These are phyloP conservation scores for Antigone vipio DNA, from an alignment of 2,113 vertebrate species.

Conservation along the genomic window DNA sequence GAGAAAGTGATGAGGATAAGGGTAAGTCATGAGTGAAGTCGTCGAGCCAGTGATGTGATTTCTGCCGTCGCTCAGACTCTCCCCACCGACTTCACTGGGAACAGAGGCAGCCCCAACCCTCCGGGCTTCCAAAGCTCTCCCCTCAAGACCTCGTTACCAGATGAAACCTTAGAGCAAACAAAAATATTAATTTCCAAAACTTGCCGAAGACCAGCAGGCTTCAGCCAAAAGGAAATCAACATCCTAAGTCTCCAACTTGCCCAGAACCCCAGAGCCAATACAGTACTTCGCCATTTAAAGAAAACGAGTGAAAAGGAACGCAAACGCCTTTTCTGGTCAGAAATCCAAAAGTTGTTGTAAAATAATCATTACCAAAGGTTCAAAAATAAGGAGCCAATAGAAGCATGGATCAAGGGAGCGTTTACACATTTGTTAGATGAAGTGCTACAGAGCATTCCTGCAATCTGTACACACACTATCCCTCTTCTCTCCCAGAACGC, in stretches of 20 bases:
- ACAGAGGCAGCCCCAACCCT: background rate
- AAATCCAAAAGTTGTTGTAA: background rate
- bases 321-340: background rate
- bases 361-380: background rate
- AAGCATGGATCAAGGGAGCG: background rate
- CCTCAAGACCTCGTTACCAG: background rate
- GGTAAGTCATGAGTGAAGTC: background rate
- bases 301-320: background rate
- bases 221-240: background rate
- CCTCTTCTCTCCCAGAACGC: background rate
- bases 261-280: background rate
- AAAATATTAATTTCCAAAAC: background rate
- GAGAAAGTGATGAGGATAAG: background rate
- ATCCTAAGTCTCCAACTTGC: background rate
- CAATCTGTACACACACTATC: accelerated
- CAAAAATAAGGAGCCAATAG: background rate
- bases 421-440: background rate
- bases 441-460: background rate
- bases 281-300: background rate
- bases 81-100: background rate
- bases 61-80: background rate
- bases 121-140: background rate
- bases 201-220: background rate
- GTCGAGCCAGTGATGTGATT: accelerated
- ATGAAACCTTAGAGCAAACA: background rate